Percentiles rank a stretch among this genome's conserved stretches.
phyloP scores from a whole-genome alignment of 2,888 invertebrate species.

The Glyphotaelius pellucidus region DNA sequence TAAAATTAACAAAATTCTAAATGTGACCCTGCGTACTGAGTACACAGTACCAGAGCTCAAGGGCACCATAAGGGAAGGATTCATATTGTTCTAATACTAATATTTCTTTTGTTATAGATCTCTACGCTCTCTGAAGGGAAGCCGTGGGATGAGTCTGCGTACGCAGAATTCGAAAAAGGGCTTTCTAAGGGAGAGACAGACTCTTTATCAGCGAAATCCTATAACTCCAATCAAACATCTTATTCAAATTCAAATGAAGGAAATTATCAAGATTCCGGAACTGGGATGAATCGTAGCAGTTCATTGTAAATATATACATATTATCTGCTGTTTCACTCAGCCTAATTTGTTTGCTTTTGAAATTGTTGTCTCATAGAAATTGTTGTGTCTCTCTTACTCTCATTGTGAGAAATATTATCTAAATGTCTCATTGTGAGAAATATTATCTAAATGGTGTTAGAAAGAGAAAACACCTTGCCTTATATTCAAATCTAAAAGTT shows the following conservation, averaged over 20 bases:
- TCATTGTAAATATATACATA: slow-evolving; percentile 40
- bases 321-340: slow-evolving; percentile 3
- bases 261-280: slow-evolving; percentile 77
- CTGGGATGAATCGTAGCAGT: slow-evolving; percentile 66
- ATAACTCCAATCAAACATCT: slow-evolving; percentile 47
- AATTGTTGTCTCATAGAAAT: no score
- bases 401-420: no score
- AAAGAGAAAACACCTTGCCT: no score
- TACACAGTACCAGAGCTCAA: no score
- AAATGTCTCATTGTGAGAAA: no score
- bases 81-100: background rate
- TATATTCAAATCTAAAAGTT: no score
- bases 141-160: slow-evolving; percentile 73
- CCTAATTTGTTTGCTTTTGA: no score
- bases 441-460: no score
- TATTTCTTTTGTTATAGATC: slow-evolving; percentile 69
- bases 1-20: no score
- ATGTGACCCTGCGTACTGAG: no score
- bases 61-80: no score
- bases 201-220: slow-evolving; percentile 9
- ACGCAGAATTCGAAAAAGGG: slow-evolving; percentile 67
- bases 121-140: slow-evolving; percentile 72
- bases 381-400: no score
- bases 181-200: slow-evolving; percentile 15
- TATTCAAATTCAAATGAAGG: slow-evolving; percentile 71